A percentile compares a stretch with the other conserved stretches of the same genome.
phyloP scores from a whole-genome alignment of 2,113 vertebrate genomes.

The Crotalus viridis region DNA sequence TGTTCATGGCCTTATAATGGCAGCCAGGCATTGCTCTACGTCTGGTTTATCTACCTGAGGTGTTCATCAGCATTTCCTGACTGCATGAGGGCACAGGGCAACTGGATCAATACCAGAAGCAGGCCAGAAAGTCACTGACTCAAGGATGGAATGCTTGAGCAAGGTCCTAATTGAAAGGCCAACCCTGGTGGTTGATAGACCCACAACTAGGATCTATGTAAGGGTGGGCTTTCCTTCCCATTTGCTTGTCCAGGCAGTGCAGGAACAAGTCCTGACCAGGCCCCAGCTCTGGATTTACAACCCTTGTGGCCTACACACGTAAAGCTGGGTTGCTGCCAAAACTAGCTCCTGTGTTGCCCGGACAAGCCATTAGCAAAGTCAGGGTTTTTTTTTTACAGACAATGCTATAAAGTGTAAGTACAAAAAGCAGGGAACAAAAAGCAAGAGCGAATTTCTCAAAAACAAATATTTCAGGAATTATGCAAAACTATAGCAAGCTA shows the following conservation, averaged over 20 bases:
- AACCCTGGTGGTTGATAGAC: not conserved
- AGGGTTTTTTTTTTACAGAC: too few relatives aligned
- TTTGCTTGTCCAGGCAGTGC: not conserved
- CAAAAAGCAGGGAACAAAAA: too few relatives aligned
- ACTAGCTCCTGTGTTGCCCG: not conserved
- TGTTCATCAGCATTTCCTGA: not conserved
- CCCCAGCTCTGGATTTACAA: not conserved
- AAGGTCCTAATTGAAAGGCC: not conserved
- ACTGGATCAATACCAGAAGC: not conserved
- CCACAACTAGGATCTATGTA: not conserved
- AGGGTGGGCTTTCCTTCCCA: not conserved
- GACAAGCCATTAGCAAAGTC: not conserved
- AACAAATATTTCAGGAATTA: not conserved
- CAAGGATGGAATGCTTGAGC: not conserved
- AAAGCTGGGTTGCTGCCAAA: not conserved
- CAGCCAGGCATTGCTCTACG: not conserved
- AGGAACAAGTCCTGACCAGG: not conserved
- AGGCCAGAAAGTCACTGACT: not conserved
- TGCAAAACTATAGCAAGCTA: not conserved
- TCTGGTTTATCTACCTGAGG: not conserved
- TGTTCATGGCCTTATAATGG: not conserved
- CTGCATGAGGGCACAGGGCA: not conserved
- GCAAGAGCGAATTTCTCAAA: not conserved
- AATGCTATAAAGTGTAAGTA: not conserved
- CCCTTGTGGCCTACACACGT: not conserved